These are phyloP conservation scores for Embidobia sp. DNA, from an alignment of 2,888 invertebrate genomes.

Conservation along the genomic window DNA sequence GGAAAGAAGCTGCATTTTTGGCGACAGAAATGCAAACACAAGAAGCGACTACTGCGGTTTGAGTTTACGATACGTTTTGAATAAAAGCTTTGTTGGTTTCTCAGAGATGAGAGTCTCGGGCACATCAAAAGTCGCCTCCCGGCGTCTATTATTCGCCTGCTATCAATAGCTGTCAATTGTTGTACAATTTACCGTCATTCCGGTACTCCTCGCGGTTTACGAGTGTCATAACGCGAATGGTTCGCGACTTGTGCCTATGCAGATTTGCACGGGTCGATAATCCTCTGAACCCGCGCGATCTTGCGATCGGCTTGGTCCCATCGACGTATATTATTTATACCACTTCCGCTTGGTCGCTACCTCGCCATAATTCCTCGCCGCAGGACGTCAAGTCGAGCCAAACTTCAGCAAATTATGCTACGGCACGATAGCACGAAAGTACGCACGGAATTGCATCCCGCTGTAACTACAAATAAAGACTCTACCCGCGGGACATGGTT, in stretches of 20 bases:
- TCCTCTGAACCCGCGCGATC: constrained; percentile 72
- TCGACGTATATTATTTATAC: constrained; percentile 64
- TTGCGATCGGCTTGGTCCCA: constrained; percentile 65
- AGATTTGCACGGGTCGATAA: constrained; percentile 77
- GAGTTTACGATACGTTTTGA: too few species aligned
- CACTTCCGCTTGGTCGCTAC: constrained; percentile 60
- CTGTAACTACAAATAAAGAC: constrained; percentile 55
- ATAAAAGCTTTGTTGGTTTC: too few species aligned
- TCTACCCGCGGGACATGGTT: constrained; percentile 39
- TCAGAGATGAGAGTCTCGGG: too few species aligned
- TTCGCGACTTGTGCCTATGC: constrained; percentile 78
- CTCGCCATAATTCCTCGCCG: constrained; percentile 68
- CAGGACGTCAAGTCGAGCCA: constrained; percentile 51
- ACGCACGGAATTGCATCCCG: constrained; percentile 59
- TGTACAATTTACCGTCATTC: constrained; percentile 51
- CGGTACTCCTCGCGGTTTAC: constrained; percentile 69
- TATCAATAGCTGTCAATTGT: constrained; percentile 67
- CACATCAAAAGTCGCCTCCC: constrained; percentile 30
- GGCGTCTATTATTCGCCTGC: constrained; percentile 66
- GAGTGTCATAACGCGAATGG: constrained; percentile 75
- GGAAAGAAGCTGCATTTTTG: too few species aligned
- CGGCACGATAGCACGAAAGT: constrained; percentile 58
- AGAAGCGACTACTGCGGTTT: neutral
- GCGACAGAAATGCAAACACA: constrained; percentile 3
- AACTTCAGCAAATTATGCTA: constrained; percentile 60